A percentile compares a stretch with the other conserved stretches of the same genome.
phyloP scores from a whole-genome alignment of 2,113 vertebrate genomes.

The Uropsilus gracilis region DNA sequence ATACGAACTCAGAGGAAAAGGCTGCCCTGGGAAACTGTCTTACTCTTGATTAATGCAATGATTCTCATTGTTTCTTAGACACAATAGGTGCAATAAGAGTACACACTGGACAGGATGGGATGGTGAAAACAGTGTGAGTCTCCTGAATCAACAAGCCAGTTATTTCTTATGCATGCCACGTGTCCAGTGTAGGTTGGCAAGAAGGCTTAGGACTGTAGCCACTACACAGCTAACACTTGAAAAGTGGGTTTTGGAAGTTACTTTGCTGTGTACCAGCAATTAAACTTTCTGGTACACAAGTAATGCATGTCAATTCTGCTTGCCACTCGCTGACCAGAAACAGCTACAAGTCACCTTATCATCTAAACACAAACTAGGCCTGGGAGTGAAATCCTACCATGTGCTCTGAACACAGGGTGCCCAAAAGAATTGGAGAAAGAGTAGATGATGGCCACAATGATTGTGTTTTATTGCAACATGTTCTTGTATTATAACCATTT shows the following conservation, averaged over 20 bases:
- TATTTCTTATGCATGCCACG: neutral
- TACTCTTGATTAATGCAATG: neutral
- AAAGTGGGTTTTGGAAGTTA: constrained; percentile 17
- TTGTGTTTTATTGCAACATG: neutral
- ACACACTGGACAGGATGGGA: neutral
- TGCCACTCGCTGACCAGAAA: neutral
- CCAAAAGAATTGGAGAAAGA: neutral
- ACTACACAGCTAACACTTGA: neutral
- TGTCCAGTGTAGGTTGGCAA: neutral
- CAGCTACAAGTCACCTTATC: neutral
- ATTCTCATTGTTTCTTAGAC: neutral
- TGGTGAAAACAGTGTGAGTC: neutral
- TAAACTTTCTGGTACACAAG: neutral
- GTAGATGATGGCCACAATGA: neutral
- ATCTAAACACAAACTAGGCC: neutral
- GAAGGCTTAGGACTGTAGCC: neutral
- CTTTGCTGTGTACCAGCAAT: neutral
- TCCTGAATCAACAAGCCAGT: neutral
- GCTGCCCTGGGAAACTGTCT: neutral
- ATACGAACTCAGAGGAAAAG: neutral
- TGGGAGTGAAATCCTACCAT: neutral
- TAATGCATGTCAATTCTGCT: neutral
- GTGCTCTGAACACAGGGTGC: neutral
- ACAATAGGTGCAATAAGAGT: neutral
- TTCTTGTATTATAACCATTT: neutral